A percentile compares a stretch with the other conserved stretches of the same genome.
These are phyloP conservation scores for Xiphorhynchus erythropygius DNA, from an alignment of 2,797 vertebrate genomes.

Conservation along the genomic window DNA sequence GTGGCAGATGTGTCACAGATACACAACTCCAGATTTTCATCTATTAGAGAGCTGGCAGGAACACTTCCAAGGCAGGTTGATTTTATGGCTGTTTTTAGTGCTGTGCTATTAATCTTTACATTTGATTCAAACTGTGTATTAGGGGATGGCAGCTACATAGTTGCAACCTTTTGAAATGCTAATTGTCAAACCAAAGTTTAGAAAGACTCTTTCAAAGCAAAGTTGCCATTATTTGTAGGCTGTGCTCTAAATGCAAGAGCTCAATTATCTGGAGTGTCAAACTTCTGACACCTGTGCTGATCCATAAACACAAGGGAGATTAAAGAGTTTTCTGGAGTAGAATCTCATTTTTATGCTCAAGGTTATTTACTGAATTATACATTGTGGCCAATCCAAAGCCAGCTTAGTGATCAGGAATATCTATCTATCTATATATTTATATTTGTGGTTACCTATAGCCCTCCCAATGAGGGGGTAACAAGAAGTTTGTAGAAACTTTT, in stretches of 20 bases:
- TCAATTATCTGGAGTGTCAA: conserved; percentile 55
- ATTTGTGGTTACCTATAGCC: background rate
- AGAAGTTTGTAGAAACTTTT: background rate
- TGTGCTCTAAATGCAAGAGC: conserved; percentile 53
- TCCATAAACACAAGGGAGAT: conserved; percentile 55
- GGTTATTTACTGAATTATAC: conserved; percentile 14
- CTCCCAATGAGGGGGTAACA: background rate
- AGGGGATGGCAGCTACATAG: conserved; percentile 46
- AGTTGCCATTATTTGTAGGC: conserved; percentile 49
- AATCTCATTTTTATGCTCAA: conserved; percentile 36
- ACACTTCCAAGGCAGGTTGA: background rate
- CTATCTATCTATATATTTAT: background rate
- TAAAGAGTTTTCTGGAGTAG: conserved; percentile 53
- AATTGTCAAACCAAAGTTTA: conserved; percentile 64
- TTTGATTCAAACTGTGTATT: background rate
- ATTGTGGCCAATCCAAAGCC: background rate
- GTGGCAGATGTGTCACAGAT: fast-evolving
- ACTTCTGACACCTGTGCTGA: conserved; percentile 53
- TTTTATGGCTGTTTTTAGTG: background rate
- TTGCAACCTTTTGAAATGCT: conserved; percentile 65
- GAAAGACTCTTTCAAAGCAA: conserved; percentile 56
- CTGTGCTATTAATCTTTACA: conserved; percentile 15
- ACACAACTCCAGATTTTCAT: background rate
- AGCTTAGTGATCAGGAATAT: background rate
- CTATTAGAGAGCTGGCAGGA: background rate